Base-by-base conservation (phyloP, 30 jellyfish, hydroid and myxozoan genomes). In the Pelagia noctiluca region DNA sequence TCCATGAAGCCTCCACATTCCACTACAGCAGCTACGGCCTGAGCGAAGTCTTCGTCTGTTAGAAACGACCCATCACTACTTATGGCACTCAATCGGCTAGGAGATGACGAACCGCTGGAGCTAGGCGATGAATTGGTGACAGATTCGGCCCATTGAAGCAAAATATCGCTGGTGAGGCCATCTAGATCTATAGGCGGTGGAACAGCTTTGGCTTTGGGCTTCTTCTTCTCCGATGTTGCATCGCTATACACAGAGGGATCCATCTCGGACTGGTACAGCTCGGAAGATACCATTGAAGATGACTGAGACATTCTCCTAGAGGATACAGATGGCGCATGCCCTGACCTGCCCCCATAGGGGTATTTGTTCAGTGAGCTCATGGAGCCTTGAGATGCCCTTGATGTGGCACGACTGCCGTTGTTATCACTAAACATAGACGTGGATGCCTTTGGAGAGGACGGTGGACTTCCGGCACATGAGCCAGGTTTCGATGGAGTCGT, bases 1-100 rank as follows among this genome's bases (percentile, higher is more conserved):
- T 95, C 97, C 97, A 86, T 95, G 85, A 95, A 95, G 7, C 99
- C 99, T 49, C 97, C 97, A 48, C 99, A 95, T 54, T 95, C 97
- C 23, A 82, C 97, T 26, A 95, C 99, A 34, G 99, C 99, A n/a
- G 99, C 99, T 38, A 95, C 99, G 12, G 99, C 99, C 35, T 95
- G 97, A 2, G 99, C 99, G 72, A 95, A 95, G 50, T 95, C 99
- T 48, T 89, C 99, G 52, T 95, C 99, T 13, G 97, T 95, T 33
- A 89, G 87, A 62, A 95, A 80, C 16, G 99, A 95, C 18, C 99
- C 99, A 33, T 88, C 97, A 69, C 99, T 95, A 47, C 99, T 95
- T 1, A 95, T 62, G 32, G 87, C 99, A 73, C 99, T 95, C 49
- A 89, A 48, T 18, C 99, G 86, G 50, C 97, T 88, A 11, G 99